phyloP scores from a whole-genome alignment of 2,888 invertebrate species.

The Trilocha varians region DNA sequence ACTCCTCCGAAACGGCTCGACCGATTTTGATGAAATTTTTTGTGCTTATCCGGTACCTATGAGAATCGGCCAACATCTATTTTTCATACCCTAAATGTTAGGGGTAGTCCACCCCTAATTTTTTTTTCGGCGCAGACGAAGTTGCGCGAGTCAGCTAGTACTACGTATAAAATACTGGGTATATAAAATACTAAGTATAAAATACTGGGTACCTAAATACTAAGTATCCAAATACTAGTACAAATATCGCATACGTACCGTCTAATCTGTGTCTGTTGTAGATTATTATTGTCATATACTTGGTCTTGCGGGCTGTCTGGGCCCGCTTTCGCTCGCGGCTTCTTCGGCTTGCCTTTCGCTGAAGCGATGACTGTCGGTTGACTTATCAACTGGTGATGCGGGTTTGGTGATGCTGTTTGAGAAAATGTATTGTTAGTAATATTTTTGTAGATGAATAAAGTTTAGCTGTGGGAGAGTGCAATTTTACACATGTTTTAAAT shows the following conservation, averaged over 20 bases:
- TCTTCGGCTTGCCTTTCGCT: slow-evolving; percentile 80
- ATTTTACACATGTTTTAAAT: too few species aligned
- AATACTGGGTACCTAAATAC: not conserved
- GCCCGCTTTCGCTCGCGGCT: slow-evolving; percentile 78
- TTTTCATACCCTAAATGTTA: too few species aligned
- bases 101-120: too few species aligned
- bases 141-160: too few species aligned
- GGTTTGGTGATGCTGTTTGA: slow-evolving; percentile 81
- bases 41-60: too few species aligned
- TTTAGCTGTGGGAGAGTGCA: too few species aligned
- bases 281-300: slow-evolving; percentile 68
- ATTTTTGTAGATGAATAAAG: too few species aligned
- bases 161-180: too few species aligned
- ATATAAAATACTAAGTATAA: not conserved
- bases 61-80: too few species aligned
- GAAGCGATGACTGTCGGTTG: slow-evolving; percentile 87
- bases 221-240: not conserved
- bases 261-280: slow-evolving; percentile 61
- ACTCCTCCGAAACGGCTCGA: too few species aligned
- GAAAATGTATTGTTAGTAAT: not conserved
- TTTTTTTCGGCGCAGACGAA: too few species aligned
- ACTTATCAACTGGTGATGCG: slow-evolving; percentile 83
- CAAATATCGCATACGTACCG: slow-evolving; percentile 29
- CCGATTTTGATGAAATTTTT: too few species aligned
- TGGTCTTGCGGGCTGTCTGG: slow-evolving; percentile 80